A percentile compares a stretch with the other conserved stretches of the same genome.
Conservation (phyloP, 1,140 invertebrate species). For the Achatina immaculata region DNA sequence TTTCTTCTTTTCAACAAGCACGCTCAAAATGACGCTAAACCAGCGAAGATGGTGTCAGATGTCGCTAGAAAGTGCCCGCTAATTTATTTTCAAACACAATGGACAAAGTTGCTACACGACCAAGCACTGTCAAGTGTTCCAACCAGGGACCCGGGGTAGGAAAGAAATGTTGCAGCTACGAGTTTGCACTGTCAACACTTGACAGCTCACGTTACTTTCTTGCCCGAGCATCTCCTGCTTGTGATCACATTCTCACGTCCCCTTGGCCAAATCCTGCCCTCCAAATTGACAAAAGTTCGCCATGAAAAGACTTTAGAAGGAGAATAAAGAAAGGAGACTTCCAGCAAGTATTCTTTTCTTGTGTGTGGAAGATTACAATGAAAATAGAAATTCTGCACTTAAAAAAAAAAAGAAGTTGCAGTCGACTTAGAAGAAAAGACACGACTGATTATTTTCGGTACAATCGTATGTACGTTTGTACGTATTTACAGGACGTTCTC, state of each 20-base stretch:
- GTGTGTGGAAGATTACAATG: not conserved
- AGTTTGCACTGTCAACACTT: slow-evolving; percentile 26
- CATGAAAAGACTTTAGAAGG: not conserved
- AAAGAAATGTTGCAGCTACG: slow-evolving; percentile 20
- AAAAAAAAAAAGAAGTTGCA: no score
- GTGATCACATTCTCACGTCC: not conserved
- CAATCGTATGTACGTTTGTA: no score
- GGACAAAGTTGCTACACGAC: slow-evolving; percentile 40
- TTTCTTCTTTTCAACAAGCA: slow-evolving; percentile 27
- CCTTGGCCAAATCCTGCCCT: not conserved
- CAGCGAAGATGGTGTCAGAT: slow-evolving; percentile 31
- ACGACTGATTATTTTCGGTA: no score
- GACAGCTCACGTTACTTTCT: not conserved
- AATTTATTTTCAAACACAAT: slow-evolving; percentile 43
- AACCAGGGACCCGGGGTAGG: not conserved
- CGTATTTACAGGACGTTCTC: no score
- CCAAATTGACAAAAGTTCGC: not conserved
- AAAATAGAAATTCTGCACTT: no score
- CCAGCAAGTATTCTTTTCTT: not conserved
- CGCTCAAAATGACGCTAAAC: slow-evolving; percentile 35
- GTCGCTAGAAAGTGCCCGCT: slow-evolving; percentile 39
- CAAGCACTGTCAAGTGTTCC: not conserved
- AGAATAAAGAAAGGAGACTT: not conserved
- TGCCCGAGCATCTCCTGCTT: not conserved
- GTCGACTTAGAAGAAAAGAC: no score